Conservation (phyloP, 2,888 invertebrate species). For the Ceratothoa steindachneri region DNA sequence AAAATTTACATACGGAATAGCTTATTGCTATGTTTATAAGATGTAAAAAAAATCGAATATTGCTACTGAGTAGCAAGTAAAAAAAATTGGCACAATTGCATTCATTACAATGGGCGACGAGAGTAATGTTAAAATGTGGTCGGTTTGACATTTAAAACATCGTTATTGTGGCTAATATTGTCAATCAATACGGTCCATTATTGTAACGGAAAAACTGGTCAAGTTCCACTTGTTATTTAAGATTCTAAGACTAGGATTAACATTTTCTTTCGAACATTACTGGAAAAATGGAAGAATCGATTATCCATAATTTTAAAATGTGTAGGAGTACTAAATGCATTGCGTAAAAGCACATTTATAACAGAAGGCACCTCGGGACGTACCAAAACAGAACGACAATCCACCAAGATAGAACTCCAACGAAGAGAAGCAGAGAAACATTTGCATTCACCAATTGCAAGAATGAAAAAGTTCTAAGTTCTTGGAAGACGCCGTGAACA, state of each 20-base stretch:
- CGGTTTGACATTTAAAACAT: neutral
- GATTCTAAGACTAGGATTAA: neutral
- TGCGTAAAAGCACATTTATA: constrained; percentile 1
- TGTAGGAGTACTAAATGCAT: neutral
- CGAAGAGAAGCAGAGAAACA: neutral
- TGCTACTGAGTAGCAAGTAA: neutral
- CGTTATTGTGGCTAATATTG: neutral
- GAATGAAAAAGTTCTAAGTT: neutral
- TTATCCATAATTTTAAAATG: neutral
- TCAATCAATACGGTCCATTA: neutral
- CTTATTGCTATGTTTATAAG: neutral
- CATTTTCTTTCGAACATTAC: neutral
- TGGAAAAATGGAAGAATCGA: neutral
- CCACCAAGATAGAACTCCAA: constrained; percentile 6
- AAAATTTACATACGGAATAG: constrained; percentile 7
- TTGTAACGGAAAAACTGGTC: neutral
- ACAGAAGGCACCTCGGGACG: constrained; percentile 9
- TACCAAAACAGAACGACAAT: constrained; percentile 10
- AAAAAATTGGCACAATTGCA: neutral
- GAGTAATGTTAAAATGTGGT: neutral
- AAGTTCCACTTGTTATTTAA: neutral
- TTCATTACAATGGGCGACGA: neutral
- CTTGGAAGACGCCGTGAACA: neutral
- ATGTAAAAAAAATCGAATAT: neutral
- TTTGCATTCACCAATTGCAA: neutral